These are phyloP conservation scores for Lepidurus apus DNA, from an alignment of 1,140 invertebrate genomes.

Conservation along the genomic window DNA sequence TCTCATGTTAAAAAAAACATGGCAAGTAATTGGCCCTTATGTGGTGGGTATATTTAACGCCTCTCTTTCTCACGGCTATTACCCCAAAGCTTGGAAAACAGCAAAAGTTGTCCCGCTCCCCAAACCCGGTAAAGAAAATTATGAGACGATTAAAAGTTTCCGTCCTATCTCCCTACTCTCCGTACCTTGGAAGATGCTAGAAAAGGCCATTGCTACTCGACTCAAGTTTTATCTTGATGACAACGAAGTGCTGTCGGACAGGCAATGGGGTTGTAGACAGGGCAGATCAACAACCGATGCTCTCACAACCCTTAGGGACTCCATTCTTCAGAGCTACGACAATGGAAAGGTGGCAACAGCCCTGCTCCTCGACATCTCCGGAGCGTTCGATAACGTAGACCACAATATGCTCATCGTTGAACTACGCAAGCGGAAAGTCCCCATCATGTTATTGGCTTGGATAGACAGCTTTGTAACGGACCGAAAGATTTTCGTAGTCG, in stretches of 20 bases:
- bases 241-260: background rate
- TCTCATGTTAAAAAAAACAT: background rate
- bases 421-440: too few relatives aligned
- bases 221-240: background rate
- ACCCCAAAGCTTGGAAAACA: background rate
- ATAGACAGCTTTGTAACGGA: too few relatives aligned
- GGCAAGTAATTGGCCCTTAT: background rate
- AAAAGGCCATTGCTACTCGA: slow-evolving; percentile 2
- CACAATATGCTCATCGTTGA: background rate
- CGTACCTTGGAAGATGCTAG: background rate
- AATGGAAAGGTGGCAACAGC: background rate
- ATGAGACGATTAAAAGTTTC: background rate
- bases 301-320: background rate
- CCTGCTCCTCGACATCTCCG: background rate
- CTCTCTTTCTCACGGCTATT: background rate
- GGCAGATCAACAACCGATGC: slow-evolving; percentile 20
- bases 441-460: too few relatives aligned
- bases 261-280: background rate
- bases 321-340: background rate
- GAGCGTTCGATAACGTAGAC: background rate
- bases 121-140: slow-evolving; percentile 13
- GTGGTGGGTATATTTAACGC: background rate
- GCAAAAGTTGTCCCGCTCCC: background rate
- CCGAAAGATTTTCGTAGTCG: too few relatives aligned
- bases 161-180: background rate